These are phyloP conservation scores for Saccostrea glomerata DNA, from an alignment of 1,140 invertebrate genomes.

Conservation along the genomic window DNA sequence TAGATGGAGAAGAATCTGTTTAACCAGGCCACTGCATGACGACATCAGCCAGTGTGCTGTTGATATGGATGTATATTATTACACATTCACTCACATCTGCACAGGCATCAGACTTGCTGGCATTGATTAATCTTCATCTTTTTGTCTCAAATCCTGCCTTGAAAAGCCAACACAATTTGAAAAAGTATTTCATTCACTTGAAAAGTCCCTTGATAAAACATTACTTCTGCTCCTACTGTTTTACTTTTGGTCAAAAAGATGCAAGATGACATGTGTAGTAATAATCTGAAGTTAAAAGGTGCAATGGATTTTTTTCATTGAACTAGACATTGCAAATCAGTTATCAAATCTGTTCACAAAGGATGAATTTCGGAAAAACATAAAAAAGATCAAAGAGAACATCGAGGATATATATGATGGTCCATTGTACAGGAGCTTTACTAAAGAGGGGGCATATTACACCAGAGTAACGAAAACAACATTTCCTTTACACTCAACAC, in stretches of 20 bases:
- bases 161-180: background rate
- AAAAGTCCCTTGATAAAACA: conserved; percentile 54
- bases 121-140: conserved; percentile 1
- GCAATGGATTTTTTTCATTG: conserved; percentile 49
- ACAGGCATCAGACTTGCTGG: background rate
- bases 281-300: conserved; percentile 13
- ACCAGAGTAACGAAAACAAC: conserved; percentile 42
- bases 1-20: background rate
- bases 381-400: background rate
- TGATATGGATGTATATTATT: background rate
- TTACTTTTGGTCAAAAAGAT: conserved; percentile 30
- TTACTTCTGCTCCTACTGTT: conserved; percentile 51
- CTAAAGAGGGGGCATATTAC: conserved; percentile 7
- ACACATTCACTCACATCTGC: background rate
- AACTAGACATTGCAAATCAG: conserved; percentile 50
- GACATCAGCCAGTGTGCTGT: background rate
- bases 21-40: background rate
- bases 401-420: conserved; percentile 52
- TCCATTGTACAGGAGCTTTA: conserved; percentile 26
- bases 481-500: conserved; percentile 56
- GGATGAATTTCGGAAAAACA: conserved; percentile 47
- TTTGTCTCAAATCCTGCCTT: background rate
- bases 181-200: conserved; percentile 49
- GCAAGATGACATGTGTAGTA: conserved; percentile 28
- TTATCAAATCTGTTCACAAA: conserved; percentile 47